A percentile compares a stretch with the other conserved stretches of the same genome.
phyloP scores from a whole-genome alignment of 2,888 invertebrate genomes.

The Apotomis betuletana region DNA sequence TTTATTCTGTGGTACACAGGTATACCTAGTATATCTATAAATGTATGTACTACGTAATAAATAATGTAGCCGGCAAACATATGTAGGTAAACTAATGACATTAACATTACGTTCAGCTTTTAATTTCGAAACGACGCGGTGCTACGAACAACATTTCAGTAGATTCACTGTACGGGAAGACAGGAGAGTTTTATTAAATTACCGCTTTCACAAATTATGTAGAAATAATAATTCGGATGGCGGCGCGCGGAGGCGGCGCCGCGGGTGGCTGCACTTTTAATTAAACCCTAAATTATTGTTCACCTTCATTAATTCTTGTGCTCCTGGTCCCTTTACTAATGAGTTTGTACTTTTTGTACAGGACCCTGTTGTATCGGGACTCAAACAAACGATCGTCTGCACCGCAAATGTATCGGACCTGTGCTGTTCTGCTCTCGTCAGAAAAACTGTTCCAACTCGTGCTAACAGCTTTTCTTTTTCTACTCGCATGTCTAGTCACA shows the following conservation, averaged over 20 bases:
- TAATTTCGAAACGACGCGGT: constrained; percentile 2
- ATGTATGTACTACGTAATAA: too few relatives aligned
- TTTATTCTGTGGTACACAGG: too few relatives aligned
- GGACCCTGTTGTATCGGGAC: constrained; percentile 54
- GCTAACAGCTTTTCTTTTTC: neutral
- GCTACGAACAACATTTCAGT: neutral
- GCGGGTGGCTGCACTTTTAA: constrained; percentile 81
- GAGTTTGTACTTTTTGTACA: constrained; percentile 80
- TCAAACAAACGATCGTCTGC: constrained; percentile 48
- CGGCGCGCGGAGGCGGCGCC: constrained; percentile 67
- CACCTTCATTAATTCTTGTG: constrained; percentile 82
- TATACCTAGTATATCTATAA: too few relatives aligned
- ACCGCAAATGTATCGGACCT: neutral
- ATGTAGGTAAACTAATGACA: neutral
- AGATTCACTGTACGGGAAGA: constrained; percentile 31
- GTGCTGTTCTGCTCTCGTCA: neutral
- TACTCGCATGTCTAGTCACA: neutral
- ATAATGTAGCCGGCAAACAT: neutral
- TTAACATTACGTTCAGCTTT: neutral
- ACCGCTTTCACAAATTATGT: constrained; percentile 80
- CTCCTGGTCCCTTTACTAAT: constrained; percentile 78
- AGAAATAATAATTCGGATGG: constrained; percentile 72
- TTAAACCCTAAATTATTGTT: constrained; percentile 84
- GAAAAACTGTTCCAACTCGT: constrained; percentile 10
- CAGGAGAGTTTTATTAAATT: constrained; percentile 77